Percentiles rank a stretch among this genome's conserved stretches.
Conservation (phyloP, 2,113 vertebrate species). For the Poeciliopsis prolifica region DNA sequence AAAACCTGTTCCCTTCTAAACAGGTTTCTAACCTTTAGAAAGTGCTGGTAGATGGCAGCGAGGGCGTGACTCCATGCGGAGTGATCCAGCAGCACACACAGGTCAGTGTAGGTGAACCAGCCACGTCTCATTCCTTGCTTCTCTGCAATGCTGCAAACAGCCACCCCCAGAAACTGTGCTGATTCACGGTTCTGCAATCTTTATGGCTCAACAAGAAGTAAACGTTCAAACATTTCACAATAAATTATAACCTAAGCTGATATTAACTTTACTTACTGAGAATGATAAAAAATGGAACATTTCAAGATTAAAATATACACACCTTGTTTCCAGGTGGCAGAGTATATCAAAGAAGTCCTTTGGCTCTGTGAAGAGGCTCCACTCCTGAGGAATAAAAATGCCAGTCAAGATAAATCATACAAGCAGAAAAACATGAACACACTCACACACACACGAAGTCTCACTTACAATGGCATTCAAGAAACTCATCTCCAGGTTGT, state of each 20-base stretch:
- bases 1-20: not conserved
- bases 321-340: conserved; percentile 91
- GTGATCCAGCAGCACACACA: conserved; percentile 94
- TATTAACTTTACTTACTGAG: too few relatives aligned
- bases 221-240: too few relatives aligned
- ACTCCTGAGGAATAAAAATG: conserved; percentile 81
- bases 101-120: conserved; percentile 98
- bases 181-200: too few relatives aligned
- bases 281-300: too few relatives aligned
- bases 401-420: not conserved
- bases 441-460: not conserved
- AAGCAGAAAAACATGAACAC: not conserved
- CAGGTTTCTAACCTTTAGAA: conserved; percentile 85
- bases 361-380: conserved; percentile 91
- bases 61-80: conserved; percentile 87
- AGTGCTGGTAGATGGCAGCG: conserved; percentile 86
- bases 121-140: conserved; percentile 90
- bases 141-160: conserved; percentile 85
- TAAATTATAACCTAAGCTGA: too few relatives aligned
- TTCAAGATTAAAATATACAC: conserved; percentile 51
- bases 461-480: conserved; percentile 91
- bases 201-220: too few relatives aligned
- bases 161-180: not conserved
- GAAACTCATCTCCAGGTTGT: conserved; percentile 94
- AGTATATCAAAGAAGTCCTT: conserved; percentile 90